Evolutionary conservation across 2,888 invertebrate genomes (phyloP).

Genomic region (Podotricha telesiphe): DNA sequence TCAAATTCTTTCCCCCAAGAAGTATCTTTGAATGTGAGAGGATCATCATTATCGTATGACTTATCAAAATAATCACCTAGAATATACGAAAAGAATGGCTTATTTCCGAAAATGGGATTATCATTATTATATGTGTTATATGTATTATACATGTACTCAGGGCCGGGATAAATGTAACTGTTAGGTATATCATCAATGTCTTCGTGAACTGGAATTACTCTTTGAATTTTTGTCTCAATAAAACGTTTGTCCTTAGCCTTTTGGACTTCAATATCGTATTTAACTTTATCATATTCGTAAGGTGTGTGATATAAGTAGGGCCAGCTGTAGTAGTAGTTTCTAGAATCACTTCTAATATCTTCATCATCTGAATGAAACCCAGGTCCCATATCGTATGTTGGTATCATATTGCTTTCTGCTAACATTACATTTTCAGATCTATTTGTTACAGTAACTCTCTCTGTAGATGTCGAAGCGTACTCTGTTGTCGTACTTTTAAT

Average conservation of each 20-base stretch:
- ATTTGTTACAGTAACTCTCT: neutral
- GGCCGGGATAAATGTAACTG: conserved; percentile 41
- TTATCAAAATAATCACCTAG: conserved; percentile 68
- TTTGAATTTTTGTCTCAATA: conserved; percentile 45
- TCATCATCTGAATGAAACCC: conserved; percentile 64
- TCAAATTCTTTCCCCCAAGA: conserved; percentile 65
- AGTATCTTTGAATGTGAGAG: conserved; percentile 61
- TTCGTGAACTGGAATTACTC: conserved; percentile 70
- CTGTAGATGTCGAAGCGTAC: neutral
- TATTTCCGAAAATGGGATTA: conserved; percentile 62
- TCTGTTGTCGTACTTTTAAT: neutral
- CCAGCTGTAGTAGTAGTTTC: conserved; percentile 59
- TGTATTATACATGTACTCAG: conserved; percentile 46
- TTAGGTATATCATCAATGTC: conserved; percentile 54
- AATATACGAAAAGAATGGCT: conserved; percentile 68
- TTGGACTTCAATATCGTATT: conserved; percentile 53
- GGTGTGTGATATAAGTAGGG: conserved; percentile 64
- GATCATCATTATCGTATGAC: conserved; percentile 61
- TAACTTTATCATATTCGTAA: conserved; percentile 62
- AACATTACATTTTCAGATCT: conserved; percentile 20
- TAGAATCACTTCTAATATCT: conserved; percentile 62
- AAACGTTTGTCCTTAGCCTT: conserved; percentile 70
- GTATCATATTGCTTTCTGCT: conserved; percentile 43
- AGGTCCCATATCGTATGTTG: conserved; percentile 46
- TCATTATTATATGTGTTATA: conserved; percentile 42